A percentile compares a stretch with the other conserved stretches of the same genome.
Evolutionary conservation across 2,113 vertebrate genomes (phyloP).

Genomic region (Ivindomyrus marchei): DNA sequence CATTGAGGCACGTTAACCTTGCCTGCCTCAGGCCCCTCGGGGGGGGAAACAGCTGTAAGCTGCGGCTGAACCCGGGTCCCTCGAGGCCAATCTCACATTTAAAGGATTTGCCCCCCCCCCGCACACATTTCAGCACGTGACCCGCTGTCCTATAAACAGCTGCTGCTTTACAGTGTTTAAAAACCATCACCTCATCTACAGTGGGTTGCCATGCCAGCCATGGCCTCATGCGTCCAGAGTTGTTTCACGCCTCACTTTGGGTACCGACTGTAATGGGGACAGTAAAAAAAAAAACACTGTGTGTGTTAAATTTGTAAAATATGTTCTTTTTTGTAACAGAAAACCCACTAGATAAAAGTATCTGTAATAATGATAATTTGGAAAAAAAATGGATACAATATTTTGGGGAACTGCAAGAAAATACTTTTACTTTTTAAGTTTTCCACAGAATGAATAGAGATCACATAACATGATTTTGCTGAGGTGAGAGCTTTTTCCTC

Average conservation of each 20-base stretch:
- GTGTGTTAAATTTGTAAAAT: neutral
- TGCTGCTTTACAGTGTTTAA: slow-evolving; percentile 53
- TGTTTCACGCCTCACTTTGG: neutral
- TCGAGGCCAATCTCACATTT: slow-evolving; percentile 27
- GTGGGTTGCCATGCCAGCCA: neutral
- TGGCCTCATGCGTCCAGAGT: no score
- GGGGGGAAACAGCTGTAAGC: slow-evolving; percentile 33
- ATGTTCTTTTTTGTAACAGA: neutral
- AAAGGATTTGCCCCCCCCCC: slow-evolving; percentile 35
- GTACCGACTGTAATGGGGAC: neutral
- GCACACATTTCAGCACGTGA: slow-evolving; percentile 48
- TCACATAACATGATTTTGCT: neutral
- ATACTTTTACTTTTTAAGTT: neutral
- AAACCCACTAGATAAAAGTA: neutral
- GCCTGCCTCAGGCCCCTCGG: neutral
- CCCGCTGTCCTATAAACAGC: slow-evolving; percentile 52
- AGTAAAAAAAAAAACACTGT: neutral
- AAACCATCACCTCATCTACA: slow-evolving; percentile 48
- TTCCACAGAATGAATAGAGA: neutral
- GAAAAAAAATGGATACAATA: neutral
- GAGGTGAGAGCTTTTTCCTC: neutral
- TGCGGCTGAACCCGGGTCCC: slow-evolving; percentile 25
- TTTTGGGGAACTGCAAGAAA: neutral
- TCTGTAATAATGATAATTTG: neutral
- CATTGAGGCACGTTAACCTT: neutral